Base-by-base conservation (phyloP, 2,797 vertebrate species). In the Bovichtus variegatus region DNA sequence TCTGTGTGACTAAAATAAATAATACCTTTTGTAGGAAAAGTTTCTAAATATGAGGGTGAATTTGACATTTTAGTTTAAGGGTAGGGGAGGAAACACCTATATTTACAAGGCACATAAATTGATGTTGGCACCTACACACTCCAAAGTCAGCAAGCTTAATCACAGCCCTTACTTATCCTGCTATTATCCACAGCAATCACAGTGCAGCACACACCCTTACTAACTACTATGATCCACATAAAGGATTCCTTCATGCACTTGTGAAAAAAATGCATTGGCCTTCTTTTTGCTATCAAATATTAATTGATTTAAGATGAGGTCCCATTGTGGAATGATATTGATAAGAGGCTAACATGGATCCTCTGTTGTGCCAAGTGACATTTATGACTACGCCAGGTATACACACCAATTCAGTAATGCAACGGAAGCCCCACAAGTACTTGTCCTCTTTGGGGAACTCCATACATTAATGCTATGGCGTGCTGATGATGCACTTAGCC, bases 401-500 rank as follows among this genome's bases (percentile, higher is more conserved):
- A 51, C 59, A 74, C 50, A 70, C 6, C 8, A 54, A 27, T 27
- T 27, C 41, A 66, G 23, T 47, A 44, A 76, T 63, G 59, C 23
- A 61, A 12, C 9, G 1, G 7, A 29, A 40, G 36, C n/a, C 27
- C 13, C 25, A n/a, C 34, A 50, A 54, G 50, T 72, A 77, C 43
- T 23, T 60, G 36, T 9, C 43, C 62, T 49, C 70, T 71, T 23
- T n/a, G 50, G 73, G 60, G 58, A 49, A 82, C 71, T 59, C 86
- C 66, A 69, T 47, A 71, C 84, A 76, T 82, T 67, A 50, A 74
- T 86, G 82, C 63, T 25, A 68, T 36, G 68, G 57, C 15, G 41
- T 83, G 80, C 86, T 89, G 87, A 88, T 81, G 83, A 88, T 87
- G 91, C 91, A 90, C 91, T 91, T 71, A 27, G 62, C 61, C 44